Percentiles rank a stretch among this genome's conserved stretches.
These are phyloP conservation scores for Rhynchonycteris naso DNA, from an alignment of 2,797 vertebrate species.

Conservation along the genomic window DNA sequence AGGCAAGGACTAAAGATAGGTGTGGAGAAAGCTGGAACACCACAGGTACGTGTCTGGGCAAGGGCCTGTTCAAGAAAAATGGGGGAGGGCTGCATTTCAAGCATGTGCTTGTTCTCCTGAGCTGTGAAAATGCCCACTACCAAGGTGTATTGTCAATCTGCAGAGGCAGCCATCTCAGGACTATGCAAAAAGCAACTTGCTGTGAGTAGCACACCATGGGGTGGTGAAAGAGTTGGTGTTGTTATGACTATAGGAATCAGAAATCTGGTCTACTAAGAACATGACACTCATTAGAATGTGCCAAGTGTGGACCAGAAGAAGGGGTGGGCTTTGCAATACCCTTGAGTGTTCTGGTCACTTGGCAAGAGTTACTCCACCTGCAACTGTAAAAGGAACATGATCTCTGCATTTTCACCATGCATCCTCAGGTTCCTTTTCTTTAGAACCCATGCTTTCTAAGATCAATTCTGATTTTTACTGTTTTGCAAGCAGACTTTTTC, in stretches of 20 bases:
- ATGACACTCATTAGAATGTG: neutral
- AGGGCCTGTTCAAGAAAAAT: neutral
- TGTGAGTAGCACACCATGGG: neutral
- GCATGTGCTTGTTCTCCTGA: neutral
- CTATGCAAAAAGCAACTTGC: neutral
- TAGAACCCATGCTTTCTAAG: neutral
- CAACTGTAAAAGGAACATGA: fast-evolving
- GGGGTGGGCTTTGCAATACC: neutral
- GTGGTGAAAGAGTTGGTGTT: neutral
- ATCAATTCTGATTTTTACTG: neutral
- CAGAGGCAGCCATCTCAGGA: neutral
- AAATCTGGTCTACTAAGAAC: neutral
- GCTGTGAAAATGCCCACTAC: neutral
- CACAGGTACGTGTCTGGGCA: neutral
- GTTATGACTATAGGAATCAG: neutral
- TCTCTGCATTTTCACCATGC: neutral
- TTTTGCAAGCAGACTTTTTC: slow-evolving; percentile 31
- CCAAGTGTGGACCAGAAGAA: neutral
- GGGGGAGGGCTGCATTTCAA: neutral
- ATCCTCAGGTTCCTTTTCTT: neutral
- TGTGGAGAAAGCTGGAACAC: too few relatives aligned
- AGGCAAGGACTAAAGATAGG: neutral
- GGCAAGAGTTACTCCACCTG: too few relatives aligned
- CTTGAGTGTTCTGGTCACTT: neutral
- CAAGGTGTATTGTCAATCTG: neutral